A percentile compares a stretch with the other conserved stretches of the same genome.
These are phyloP conservation scores for Lasiommata megera DNA, from an alignment of 2,888 invertebrate species.

Conservation along the genomic window DNA sequence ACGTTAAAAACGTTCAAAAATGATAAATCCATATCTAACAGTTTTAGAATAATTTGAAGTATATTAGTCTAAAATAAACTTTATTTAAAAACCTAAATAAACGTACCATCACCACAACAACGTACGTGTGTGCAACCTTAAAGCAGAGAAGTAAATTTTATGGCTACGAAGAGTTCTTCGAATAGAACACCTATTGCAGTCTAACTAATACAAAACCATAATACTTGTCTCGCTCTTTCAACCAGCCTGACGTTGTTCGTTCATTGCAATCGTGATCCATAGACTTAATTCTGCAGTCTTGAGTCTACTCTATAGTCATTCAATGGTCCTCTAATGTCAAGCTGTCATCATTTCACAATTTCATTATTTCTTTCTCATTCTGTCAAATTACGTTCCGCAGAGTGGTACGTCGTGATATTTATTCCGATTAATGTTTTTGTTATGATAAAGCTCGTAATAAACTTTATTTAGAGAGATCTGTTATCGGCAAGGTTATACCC, in stretches of 20 bases:
- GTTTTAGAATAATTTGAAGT: too few species aligned
- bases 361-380: slow-evolving; percentile 41
- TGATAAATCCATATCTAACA: too few species aligned
- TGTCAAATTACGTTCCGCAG: slow-evolving; percentile 49
- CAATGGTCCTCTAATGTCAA: neutral
- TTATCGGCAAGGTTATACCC: slow-evolving; percentile 36
- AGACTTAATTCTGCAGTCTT: too few species aligned
- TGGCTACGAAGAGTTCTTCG: too few species aligned
- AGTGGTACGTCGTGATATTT: slow-evolving; percentile 42
- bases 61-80: too few species aligned
- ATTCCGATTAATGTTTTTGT: slow-evolving; percentile 72
- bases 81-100: too few species aligned
- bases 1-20: too few species aligned
- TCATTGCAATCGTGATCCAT: neutral
- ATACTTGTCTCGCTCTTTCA: neutral
- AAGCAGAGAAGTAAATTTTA: too few species aligned
- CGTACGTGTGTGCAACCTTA: too few species aligned
- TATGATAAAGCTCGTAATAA: slow-evolving; percentile 52
- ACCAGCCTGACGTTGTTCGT: neutral
- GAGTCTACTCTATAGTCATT: too few species aligned
- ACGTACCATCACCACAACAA: too few species aligned
- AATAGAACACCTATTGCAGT: neutral
- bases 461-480: slow-evolving; percentile 37
- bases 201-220: neutral
- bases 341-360: neutral